phyloP scores from a whole-genome alignment of 2,888 invertebrate species.

The Mylabris sibirica region DNA sequence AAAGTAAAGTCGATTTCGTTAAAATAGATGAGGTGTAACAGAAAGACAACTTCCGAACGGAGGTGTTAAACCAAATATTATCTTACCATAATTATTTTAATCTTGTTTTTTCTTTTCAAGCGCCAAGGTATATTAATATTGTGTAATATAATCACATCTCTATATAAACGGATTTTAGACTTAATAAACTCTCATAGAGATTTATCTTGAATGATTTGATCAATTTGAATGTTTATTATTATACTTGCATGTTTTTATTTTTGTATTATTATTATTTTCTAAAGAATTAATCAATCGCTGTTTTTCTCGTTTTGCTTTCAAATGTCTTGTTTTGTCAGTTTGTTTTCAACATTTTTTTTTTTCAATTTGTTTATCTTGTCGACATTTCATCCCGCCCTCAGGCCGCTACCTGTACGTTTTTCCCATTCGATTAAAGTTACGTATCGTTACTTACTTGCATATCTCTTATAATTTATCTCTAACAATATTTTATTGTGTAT shows the following conservation, averaged over 20 bases:
- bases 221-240: neutral
- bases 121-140: neutral
- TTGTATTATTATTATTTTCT: neutral
- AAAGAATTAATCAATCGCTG: neutral
- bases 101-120: neutral
- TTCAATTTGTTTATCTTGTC: slow-evolving; percentile 6
- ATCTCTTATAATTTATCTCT: slow-evolving; percentile 8
- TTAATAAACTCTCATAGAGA: neutral
- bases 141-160: neutral
- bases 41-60: neutral
- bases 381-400: neutral
- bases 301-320: neutral
- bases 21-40: neutral
- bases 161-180: neutral
- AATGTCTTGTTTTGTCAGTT: neutral
- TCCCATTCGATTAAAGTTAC: slow-evolving; percentile 4
- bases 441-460: slow-evolving; percentile 7
- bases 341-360: slow-evolving; percentile 6
- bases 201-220: slow-evolving; percentile 1
- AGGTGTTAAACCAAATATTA: slow-evolving; percentile 3
- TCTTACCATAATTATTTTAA: neutral
- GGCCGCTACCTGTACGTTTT: slow-evolving; percentile 4
- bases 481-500: slow-evolving; percentile 10
- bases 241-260: neutral
- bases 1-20: neutral